A percentile compares a stretch with the other conserved stretches of the same genome.
Evolutionary conservation across 1,140 invertebrate species (phyloP).

Genomic region (Uloborus diversus): DNA sequence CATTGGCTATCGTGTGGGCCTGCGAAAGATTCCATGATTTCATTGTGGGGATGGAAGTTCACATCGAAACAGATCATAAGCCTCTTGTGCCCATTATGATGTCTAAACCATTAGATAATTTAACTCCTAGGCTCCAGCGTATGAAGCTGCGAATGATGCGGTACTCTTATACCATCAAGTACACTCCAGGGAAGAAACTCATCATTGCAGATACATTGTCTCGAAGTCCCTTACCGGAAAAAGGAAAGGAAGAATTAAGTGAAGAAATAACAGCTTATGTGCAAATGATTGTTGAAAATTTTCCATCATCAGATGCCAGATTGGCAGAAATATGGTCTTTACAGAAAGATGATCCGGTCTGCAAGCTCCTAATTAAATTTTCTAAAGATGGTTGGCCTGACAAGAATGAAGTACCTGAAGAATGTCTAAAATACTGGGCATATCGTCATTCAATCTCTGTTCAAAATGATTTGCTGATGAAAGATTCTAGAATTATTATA

Average conservation of each 20-base stretch:
- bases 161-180: neutral
- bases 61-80: neutral
- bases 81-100: neutral
- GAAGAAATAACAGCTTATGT: conserved; percentile 6
- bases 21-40: neutral
- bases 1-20: neutral
- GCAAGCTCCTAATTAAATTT: neutral
- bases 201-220: neutral
- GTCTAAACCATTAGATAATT: conserved; percentile 2
- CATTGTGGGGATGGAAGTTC: neutral
- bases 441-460: neutral
- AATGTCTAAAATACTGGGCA: neutral
- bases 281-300: neutral
- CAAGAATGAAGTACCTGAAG: neutral
- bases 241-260: neutral
- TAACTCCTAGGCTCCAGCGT: neutral
- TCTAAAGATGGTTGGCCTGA: conserved; percentile 1
- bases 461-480: neutral
- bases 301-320: neutral
- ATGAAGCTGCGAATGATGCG: neutral
- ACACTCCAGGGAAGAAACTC: neutral
- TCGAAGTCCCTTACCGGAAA: neutral
- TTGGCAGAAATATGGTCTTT: neutral
- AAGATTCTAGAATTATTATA: neutral
- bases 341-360: neutral